These are phyloP conservation scores for Acromyrmex heyeri DNA, from an alignment of 1,140 invertebrate genomes.

Conservation along the genomic window DNA sequence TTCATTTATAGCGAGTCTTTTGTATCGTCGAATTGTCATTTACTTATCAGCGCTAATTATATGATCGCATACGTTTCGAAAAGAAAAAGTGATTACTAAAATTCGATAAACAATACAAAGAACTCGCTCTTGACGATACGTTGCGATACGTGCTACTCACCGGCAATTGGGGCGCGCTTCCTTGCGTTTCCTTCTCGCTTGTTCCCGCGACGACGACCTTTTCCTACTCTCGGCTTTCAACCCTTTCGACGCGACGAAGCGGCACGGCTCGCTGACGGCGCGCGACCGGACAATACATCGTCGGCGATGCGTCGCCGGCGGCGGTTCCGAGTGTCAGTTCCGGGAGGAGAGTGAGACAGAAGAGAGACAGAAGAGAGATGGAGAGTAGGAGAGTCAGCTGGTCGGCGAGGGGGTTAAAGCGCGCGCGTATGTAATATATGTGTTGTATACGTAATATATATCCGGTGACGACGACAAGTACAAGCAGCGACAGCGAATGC, in stretches of 20 bases:
- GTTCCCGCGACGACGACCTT: constrained; percentile 12
- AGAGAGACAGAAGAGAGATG: background rate
- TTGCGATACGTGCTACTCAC: constrained; percentile 17
- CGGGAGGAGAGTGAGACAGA: constrained; percentile 15
- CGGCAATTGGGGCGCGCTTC: constrained; percentile 30
- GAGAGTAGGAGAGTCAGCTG: constrained; percentile 52
- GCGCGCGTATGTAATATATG: constrained; percentile 20
- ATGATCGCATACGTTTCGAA: background rate
- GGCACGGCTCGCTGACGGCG: constrained; percentile 46
- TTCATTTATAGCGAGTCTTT: background rate
- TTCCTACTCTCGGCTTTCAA: constrained; percentile 29
- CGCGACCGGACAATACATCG: constrained; percentile 55
- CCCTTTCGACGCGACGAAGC: constrained; percentile 46
- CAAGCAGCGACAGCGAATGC: background rate
- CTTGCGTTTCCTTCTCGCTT: background rate
- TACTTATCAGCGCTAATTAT: background rate
- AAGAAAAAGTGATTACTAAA: background rate
- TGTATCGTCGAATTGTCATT: background rate
- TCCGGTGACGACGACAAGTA: background rate
- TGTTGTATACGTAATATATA: constrained; percentile 21
- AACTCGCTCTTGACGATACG: background rate
- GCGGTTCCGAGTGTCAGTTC: constrained; percentile 56
- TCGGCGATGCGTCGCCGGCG: constrained; percentile 52
- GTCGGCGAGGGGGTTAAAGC: constrained; percentile 55
- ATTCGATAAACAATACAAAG: background rate